Conservation (phyloP, 2,797 vertebrate species). For the Paratrypauchen microcephalus region DNA sequence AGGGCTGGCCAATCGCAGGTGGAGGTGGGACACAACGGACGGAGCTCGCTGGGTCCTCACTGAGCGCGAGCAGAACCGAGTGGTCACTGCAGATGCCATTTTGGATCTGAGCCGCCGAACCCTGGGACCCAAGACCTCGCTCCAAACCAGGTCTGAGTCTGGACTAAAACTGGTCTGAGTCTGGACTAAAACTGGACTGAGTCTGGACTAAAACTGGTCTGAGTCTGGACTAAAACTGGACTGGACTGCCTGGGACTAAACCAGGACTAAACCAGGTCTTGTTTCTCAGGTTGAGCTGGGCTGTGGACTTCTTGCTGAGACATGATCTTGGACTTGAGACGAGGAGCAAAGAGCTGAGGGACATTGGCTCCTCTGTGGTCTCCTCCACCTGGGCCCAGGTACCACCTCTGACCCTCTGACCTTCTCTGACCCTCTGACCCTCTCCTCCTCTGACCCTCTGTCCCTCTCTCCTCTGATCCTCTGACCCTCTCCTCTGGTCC, state of each 20-base stretch:
- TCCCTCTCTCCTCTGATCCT: too few relatives aligned
- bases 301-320: conserved; percentile 84
- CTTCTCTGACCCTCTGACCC: neutral
- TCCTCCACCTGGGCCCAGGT: conserved; percentile 78
- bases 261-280: too few relatives aligned
- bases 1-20: conserved; percentile 16
- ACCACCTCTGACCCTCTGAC: neutral
- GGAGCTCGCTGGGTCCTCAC: conserved; percentile 84
- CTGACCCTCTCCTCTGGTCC: too few relatives aligned
- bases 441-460: too few relatives aligned
- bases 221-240: too few relatives aligned
- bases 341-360: conserved; percentile 53
- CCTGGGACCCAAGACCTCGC: conserved; percentile 45
- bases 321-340: conserved; percentile 74
- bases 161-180: too few relatives aligned
- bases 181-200: too few relatives aligned
- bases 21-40: conserved; percentile 72
- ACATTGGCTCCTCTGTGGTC: conserved; percentile 70
- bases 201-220: too few relatives aligned
- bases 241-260: too few relatives aligned
- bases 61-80: conserved; percentile 86
- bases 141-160: conserved; percentile 54
- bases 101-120: conserved; percentile 77
- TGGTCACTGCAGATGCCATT: conserved; percentile 78
- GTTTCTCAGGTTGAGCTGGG: conserved; percentile 61